Evolutionary conservation across 2,797 vertebrate species (phyloP).

Genomic region (Miichthys miiuy): DNA sequence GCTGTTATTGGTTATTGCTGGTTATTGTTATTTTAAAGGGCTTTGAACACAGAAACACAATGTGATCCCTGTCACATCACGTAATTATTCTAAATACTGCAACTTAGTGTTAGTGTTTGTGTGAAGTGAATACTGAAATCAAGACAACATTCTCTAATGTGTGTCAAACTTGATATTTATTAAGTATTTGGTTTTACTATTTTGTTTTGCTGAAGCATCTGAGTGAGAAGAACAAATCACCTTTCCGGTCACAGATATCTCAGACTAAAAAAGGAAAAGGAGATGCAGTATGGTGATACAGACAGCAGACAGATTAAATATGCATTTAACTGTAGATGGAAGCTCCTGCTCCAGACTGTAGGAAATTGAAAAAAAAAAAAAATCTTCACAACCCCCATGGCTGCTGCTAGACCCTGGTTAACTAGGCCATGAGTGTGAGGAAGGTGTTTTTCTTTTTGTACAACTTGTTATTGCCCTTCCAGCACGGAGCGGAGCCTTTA

Average conservation of each 20-base stretch:
- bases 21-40: not conserved
- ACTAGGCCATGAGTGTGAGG: not conserved
- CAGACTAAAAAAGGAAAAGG: not conserved
- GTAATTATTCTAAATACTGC: too few species aligned
- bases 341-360: conserved; percentile 4
- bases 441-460: not conserved
- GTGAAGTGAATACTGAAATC: not conserved
- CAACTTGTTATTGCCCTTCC: not conserved
- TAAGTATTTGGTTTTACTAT: too few species aligned
- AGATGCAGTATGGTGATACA: not conserved
- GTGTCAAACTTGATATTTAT: not conserved
- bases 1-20: too few species aligned
- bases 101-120: too few species aligned
- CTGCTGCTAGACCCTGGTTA: not conserved
- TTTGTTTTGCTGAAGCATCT: not conserved
- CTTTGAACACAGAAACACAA: too few species aligned
- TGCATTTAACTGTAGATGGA: conserved; percentile 7
- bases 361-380: not conserved
- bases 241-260: not conserved
- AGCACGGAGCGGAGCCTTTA: not conserved
- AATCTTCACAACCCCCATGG: not conserved
- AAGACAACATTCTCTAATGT: not conserved
- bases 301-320: conserved; percentile 10
- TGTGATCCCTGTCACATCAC: not conserved
- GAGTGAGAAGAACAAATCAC: not conserved